Conservation (phyloP, 2,888 invertebrate species). For the Ecliptopera silaceata region DNA sequence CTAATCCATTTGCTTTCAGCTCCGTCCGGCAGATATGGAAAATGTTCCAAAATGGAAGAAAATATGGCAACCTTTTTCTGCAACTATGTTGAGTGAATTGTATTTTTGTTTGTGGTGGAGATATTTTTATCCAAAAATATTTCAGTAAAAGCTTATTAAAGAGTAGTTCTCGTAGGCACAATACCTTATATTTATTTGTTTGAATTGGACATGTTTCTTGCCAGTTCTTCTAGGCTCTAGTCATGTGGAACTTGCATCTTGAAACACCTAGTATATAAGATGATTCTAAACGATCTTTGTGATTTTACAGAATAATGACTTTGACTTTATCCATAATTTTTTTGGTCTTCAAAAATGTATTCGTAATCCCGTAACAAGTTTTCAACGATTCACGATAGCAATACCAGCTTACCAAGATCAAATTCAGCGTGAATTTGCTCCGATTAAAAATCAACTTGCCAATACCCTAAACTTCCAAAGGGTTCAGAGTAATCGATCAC, state of each 20-base stretch:
- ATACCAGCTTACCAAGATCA: slow-evolving; percentile 13
- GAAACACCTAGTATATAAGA: too few species aligned
- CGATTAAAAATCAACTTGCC: slow-evolving; percentile 37
- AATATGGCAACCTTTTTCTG: slow-evolving; percentile 38
- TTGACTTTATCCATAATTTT: slow-evolving; percentile 2
- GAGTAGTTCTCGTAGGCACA: too few species aligned
- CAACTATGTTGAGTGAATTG: slow-evolving; percentile 30
- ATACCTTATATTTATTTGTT: slow-evolving; percentile 37
- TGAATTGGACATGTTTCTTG: too few species aligned
- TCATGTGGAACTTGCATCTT: too few species aligned
- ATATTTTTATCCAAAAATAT: too few species aligned
- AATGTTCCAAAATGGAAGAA: slow-evolving; percentile 49
- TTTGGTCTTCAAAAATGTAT: background rate
- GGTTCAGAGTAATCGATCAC: slow-evolving; percentile 51
- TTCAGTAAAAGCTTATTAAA: too few species aligned
- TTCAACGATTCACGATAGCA: slow-evolving; percentile 2
- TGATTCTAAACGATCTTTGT: too few species aligned
- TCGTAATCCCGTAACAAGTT: background rate
- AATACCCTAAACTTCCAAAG: slow-evolving; percentile 32
- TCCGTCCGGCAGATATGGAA: slow-evolving; percentile 44
- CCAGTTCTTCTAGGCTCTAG: too few species aligned
- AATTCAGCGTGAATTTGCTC: slow-evolving; percentile 25
- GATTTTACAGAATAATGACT: too few species aligned
- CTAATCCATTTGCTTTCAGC: slow-evolving; percentile 71
- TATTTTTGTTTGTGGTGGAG: background rate